phyloP scores from a whole-genome alignment of 2,797 vertebrate genomes.

The Cephalopachus bancanus region DNA sequence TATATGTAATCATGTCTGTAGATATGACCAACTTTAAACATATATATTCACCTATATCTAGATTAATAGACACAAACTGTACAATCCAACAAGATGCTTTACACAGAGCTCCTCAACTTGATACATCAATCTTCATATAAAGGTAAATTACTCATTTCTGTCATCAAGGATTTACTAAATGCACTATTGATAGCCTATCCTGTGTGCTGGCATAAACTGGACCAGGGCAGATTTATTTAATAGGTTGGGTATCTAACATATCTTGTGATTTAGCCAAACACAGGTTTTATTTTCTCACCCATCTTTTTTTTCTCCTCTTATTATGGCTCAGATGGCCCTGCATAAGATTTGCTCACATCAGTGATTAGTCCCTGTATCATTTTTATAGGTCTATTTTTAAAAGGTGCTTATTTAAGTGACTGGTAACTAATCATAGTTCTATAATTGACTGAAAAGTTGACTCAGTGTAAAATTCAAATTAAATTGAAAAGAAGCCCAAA shows the following conservation, averaged over 20 bases:
- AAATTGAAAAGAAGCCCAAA: constrained; percentile 79
- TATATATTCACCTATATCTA: constrained; percentile 46
- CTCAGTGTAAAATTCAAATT: constrained; percentile 87
- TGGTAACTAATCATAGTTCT: constrained; percentile 86
- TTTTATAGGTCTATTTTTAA: constrained; percentile 89
- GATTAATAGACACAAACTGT: constrained; percentile 64
- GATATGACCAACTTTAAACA: constrained; percentile 34
- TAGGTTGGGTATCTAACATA: constrained; percentile 43
- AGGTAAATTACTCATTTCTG: constrained; percentile 72
- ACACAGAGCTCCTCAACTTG: constrained; percentile 14
- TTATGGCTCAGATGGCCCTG: constrained; percentile 78
- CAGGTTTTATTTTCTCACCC: constrained; percentile 81
- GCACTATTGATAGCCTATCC: not conserved
- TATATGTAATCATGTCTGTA: constrained; percentile 12
- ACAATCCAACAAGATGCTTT: constrained; percentile 64
- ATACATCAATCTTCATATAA: constrained; percentile 56
- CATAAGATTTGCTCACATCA: constrained; percentile 84
- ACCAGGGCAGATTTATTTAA: constrained; percentile 65
- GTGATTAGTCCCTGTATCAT: constrained; percentile 85
- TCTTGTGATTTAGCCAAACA: constrained; percentile 76
- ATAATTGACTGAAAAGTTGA: constrained; percentile 87
- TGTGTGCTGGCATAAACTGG: not conserved
- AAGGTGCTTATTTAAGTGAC: constrained; percentile 88
- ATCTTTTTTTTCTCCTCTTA: constrained; percentile 82
- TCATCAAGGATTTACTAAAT: constrained; percentile 63